These are phyloP conservation scores for Puffinus mauretanicus DNA, from an alignment of 2,113 vertebrate genomes.

Conservation along the genomic window DNA sequence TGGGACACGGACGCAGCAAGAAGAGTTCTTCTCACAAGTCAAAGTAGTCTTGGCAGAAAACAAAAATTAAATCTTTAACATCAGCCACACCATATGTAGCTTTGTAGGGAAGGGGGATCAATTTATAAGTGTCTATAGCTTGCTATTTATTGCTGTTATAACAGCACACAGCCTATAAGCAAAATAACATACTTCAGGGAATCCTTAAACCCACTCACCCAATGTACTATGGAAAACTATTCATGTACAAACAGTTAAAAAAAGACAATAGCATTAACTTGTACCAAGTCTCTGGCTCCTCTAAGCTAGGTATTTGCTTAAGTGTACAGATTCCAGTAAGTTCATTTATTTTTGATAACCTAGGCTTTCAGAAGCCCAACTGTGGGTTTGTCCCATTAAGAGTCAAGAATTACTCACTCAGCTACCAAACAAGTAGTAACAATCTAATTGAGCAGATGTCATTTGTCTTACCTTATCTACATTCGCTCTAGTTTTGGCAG, in stretches of 20 bases:
- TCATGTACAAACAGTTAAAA: neutral
- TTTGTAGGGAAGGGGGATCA: neutral
- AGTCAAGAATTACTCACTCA: neutral
- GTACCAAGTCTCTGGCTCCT: neutral
- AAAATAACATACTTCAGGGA: neutral
- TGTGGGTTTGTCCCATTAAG: neutral
- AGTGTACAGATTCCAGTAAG: neutral
- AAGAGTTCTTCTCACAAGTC: neutral
- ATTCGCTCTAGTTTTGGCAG: constrained; percentile 94
- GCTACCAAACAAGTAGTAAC: neutral
- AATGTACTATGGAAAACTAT: neutral
- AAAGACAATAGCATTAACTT: neutral
- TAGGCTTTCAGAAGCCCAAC: neutral
- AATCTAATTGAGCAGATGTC: neutral
- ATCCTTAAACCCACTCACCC: neutral
- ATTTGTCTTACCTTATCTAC: constrained; percentile 89
- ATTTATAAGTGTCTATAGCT: neutral
- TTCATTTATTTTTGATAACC: neutral
- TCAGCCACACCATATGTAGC: neutral
- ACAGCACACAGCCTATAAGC: neutral
- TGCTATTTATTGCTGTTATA: neutral
- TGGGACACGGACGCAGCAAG: neutral
- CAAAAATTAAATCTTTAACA: neutral
- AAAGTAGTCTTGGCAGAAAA: neutral
- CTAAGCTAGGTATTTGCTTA: neutral